Percentiles rank a stretch among this genome's conserved stretches.
Conservation (phyloP, 1,140 invertebrate species). For the Daktulosphaira vitifoliae region DNA sequence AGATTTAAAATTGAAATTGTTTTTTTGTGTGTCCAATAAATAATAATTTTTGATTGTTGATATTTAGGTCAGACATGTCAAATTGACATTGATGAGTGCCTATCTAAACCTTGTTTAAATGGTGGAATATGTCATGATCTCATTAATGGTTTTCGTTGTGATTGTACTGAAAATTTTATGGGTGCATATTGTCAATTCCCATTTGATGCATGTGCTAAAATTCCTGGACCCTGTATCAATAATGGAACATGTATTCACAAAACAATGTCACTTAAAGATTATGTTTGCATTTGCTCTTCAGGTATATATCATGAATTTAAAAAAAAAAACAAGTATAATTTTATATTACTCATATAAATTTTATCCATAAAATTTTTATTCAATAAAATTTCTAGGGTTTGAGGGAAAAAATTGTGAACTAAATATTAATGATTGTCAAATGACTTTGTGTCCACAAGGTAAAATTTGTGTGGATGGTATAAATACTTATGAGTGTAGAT, state of each 20-base stretch:
- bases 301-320: slow-evolving; percentile 42
- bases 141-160: slow-evolving; percentile 72
- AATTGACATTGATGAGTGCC: slow-evolving; percentile 84
- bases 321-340: no score
- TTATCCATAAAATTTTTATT: no score
- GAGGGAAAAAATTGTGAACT: slow-evolving; percentile 78
- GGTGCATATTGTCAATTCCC: slow-evolving; percentile 81
- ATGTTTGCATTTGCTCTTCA: slow-evolving; percentile 65
- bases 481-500: slow-evolving; percentile 83
- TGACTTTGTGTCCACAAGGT: slow-evolving; percentile 77
- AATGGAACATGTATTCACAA: slow-evolving; percentile 76
- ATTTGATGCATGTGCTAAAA: slow-evolving; percentile 82
- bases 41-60: no score
- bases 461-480: slow-evolving; percentile 86
- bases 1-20: no score
- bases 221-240: slow-evolving; percentile 74
- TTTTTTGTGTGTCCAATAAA: no score
- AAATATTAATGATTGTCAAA: slow-evolving; percentile 77
- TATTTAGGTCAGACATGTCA: slow-evolving; percentile 85
- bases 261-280: slow-evolving; percentile 82
- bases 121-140: slow-evolving; percentile 77
- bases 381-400: slow-evolving; percentile 76
- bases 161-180: slow-evolving; percentile 83
- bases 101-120: slow-evolving; percentile 77
- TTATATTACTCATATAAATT: no score